phyloP scores from a whole-genome alignment of 2,797 vertebrate genomes.

The Aselliscus stoliczkanus region DNA sequence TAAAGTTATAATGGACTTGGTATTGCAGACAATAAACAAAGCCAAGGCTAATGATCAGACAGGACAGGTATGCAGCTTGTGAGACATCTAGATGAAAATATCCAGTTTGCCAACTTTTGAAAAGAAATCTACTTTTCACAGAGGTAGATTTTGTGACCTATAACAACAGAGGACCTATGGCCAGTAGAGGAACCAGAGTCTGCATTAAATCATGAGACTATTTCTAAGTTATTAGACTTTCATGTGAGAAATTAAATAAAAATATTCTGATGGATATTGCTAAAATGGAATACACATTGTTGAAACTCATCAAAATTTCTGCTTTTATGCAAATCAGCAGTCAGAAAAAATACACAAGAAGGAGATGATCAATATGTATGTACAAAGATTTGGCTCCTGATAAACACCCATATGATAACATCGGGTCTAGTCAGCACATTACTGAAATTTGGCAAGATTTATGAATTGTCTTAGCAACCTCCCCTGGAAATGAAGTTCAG shows the following conservation, averaged over 20 bases:
- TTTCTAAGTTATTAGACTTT: background rate
- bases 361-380: conserved; percentile 68
- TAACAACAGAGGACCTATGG: background rate
- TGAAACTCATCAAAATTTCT: conserved; percentile 18
- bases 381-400: conserved; percentile 61
- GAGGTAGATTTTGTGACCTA: background rate
- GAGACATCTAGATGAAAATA: background rate
- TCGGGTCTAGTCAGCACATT: conserved; percentile 69
- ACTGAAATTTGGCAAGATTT: conserved; percentile 68
- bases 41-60: background rate
- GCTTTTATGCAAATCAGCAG: conserved; percentile 62
- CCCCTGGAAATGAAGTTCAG: conserved; percentile 72
- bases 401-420: conserved; percentile 66
- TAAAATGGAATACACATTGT: background rate
- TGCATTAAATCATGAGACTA: background rate
- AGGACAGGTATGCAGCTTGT: background rate
- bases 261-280: conserved; percentile 14
- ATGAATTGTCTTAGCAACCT: conserved; percentile 70
- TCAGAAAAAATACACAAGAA: conserved; percentile 42
- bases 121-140: background rate
- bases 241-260: conserved; percentile 23
- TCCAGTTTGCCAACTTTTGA: background rate
- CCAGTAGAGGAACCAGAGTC: background rate
- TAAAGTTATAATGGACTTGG: background rate
- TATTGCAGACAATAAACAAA: background rate